Conservation (phyloP, 1,140 invertebrate genomes). For the Colletes gigas region DNA sequence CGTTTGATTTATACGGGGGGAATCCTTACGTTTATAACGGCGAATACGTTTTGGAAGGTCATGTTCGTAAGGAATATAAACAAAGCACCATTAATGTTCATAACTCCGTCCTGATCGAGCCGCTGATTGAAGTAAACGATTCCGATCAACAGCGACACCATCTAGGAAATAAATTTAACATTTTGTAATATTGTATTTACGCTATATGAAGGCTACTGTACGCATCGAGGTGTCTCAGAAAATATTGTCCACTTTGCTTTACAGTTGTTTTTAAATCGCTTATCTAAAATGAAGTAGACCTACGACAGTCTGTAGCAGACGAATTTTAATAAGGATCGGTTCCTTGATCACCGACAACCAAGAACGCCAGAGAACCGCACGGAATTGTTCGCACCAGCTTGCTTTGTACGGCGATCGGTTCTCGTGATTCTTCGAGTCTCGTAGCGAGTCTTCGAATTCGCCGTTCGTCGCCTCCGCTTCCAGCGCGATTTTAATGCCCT, state of each 20-base stretch:
- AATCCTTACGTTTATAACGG: slow-evolving; percentile 91
- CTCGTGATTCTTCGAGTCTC: slow-evolving; percentile 16
- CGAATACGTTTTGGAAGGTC: slow-evolving; percentile 96
- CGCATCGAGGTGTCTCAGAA: too few relatives aligned
- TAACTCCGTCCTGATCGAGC: slow-evolving; percentile 92
- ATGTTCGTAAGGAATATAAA: slow-evolving; percentile 96
- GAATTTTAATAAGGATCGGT: slow-evolving; percentile 93
- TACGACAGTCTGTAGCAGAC: slow-evolving; percentile 93
- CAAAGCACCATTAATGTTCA: slow-evolving; percentile 98
- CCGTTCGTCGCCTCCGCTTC: slow-evolving; percentile 80
- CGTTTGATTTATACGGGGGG: not conserved
- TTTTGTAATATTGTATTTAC: too few relatives aligned
- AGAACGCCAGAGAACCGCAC: slow-evolving; percentile 93
- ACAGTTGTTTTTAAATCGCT: too few relatives aligned
- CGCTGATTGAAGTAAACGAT: slow-evolving; percentile 94
- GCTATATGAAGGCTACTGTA: too few relatives aligned
- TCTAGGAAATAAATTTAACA: slow-evolving; percentile 81
- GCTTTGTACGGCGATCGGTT: slow-evolving; percentile 88
- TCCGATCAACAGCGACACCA: slow-evolving; percentile 92
- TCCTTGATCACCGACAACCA: slow-evolving; percentile 94
- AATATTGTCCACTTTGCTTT: too few relatives aligned
- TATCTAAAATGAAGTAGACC: slow-evolving; percentile 72
- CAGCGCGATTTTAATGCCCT: slow-evolving; percentile 82
- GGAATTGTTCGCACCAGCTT: slow-evolving; percentile 93
- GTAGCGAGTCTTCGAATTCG: slow-evolving; percentile 65